These are phyloP conservation scores for Bucorvus abyssinicus DNA, from an alignment of 2,797 vertebrate genomes.

Conservation along the genomic window DNA sequence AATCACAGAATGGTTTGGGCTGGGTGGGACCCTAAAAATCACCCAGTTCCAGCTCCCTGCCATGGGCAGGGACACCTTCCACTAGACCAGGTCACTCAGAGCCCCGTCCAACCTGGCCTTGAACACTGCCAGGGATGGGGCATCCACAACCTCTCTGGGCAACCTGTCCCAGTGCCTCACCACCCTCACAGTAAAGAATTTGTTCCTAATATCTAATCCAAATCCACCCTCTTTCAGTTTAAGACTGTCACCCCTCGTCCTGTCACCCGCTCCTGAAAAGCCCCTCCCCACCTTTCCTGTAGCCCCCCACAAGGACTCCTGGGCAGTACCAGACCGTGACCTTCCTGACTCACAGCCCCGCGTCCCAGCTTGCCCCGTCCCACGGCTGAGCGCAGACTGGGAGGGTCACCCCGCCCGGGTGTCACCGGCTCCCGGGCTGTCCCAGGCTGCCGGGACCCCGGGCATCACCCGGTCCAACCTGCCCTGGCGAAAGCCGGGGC, in stretches of 20 bases:
- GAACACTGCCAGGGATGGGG: background rate
- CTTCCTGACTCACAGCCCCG: background rate
- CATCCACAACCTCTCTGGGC: background rate
- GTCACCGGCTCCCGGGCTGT: background rate
- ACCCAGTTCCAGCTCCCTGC: background rate
- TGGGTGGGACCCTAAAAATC: background rate
- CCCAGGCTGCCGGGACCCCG: background rate
- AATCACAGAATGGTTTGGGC: background rate
- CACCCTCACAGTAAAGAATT: background rate
- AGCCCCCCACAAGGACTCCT: background rate
- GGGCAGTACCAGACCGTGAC: background rate
- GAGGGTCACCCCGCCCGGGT: background rate
- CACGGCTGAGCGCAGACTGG: fast-evolving
- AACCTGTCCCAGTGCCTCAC: background rate
- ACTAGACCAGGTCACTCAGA: background rate
- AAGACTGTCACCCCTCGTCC: background rate
- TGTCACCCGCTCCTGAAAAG: background rate
- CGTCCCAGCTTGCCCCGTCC: fast-evolving
- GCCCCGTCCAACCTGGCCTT: background rate
- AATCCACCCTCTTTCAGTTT: background rate
- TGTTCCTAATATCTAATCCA: background rate
- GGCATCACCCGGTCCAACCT: background rate
- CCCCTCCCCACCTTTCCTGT: background rate
- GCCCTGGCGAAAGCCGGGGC: background rate
- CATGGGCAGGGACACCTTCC: background rate